Conservation (phyloP, 2,797 vertebrate genomes). For the Halcyon chelicuti region DNA sequence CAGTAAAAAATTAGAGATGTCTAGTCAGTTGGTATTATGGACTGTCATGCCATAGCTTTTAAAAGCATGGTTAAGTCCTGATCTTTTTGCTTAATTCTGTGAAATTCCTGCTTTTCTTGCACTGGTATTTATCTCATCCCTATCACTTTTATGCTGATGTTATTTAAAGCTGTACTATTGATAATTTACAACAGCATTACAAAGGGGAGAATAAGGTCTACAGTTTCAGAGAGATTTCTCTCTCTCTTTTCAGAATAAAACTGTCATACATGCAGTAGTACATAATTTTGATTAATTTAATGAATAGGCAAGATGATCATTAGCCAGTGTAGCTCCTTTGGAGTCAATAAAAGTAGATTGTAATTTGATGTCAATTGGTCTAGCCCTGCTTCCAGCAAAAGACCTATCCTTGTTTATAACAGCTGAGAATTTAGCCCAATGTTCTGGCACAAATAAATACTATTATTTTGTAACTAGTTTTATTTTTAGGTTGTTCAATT, state of each 20-base stretch:
- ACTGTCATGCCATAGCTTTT: neutral
- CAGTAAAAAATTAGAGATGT: neutral
- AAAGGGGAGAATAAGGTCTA: neutral
- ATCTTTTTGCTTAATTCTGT: neutral
- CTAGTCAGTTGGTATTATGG: neutral
- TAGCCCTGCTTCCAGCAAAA: neutral
- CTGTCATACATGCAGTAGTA: neutral
- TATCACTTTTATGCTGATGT: neutral
- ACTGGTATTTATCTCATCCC: neutral
- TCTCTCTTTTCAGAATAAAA: neutral
- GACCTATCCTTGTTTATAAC: neutral
- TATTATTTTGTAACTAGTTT: conserved; percentile 37
- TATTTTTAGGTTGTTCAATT: conserved; percentile 45
- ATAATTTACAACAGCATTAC: neutral
- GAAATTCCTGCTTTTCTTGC: neutral
- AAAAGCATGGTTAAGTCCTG: neutral
- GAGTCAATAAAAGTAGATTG: neutral
- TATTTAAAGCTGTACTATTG: neutral
- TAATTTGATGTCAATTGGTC: neutral
- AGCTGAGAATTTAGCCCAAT: neutral
- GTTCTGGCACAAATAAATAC: conserved; percentile 12
- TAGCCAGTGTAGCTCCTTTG: neutral
- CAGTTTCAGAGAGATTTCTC: neutral
- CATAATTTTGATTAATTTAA: neutral
- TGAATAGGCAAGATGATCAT: neutral